Percentiles rank a stretch among this genome's conserved stretches.
Evolutionary conservation across 2,888 invertebrate species (phyloP).

Genomic region (Megastigmus dorsalis): DNA sequence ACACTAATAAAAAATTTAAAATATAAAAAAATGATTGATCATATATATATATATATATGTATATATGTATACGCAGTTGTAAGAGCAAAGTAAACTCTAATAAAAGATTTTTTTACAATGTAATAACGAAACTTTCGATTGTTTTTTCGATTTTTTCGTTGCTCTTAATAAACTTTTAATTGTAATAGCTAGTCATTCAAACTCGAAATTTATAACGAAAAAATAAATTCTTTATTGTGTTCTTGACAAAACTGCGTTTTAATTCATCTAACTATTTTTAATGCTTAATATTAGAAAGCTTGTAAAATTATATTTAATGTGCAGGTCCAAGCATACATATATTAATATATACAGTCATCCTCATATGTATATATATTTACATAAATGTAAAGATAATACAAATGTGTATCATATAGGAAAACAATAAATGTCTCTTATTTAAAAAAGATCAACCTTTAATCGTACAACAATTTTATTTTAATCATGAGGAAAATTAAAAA

Average conservation of each 20-base stretch:
- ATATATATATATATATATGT: no score
- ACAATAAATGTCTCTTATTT: constrained; percentile 26
- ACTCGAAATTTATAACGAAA: constrained; percentile 22
- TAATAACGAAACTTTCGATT: not conserved
- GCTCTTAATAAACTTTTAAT: constrained; percentile 13
- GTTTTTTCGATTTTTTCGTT: constrained; percentile 28
- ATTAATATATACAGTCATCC: not conserved
- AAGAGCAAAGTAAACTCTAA: constrained; percentile 12
- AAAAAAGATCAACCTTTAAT: no score
- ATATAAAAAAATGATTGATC: constrained; percentile 18
- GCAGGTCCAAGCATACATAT: constrained; percentile 7
- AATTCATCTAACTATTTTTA: constrained; percentile 13
- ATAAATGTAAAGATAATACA: constrained; percentile 23
- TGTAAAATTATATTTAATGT: constrained; percentile 14
- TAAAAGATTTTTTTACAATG: constrained; percentile 23
- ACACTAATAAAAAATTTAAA: not conserved
- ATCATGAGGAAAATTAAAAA: no score
- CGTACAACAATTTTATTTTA: no score
- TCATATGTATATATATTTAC: constrained; percentile 13
- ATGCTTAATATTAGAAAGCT: constrained; percentile 5
- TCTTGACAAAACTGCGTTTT: constrained; percentile 9
- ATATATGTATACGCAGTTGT: constrained; percentile 28
- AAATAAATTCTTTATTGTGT: constrained; percentile 14
- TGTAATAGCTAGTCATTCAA: constrained; percentile 31
- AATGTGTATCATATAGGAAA: constrained; percentile 26